These are phyloP conservation scores for Lasioglossum albipes DNA, from an alignment of 1,140 invertebrate species.

Conservation along the genomic window DNA sequence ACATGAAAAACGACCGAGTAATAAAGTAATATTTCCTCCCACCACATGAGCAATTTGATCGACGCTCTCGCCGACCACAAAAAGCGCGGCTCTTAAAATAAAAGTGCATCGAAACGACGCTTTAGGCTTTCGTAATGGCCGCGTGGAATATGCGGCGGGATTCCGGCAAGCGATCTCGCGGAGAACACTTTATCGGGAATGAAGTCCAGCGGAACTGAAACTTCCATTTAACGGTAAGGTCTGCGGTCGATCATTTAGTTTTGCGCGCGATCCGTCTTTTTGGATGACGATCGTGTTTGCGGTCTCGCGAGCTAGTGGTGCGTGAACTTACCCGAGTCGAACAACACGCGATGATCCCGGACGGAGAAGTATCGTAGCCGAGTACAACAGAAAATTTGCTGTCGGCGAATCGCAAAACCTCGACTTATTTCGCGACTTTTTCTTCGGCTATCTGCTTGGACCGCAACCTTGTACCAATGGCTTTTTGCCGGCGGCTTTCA, in stretches of 20 bases:
- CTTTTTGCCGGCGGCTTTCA: neutral
- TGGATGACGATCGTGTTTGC: conserved; percentile 50
- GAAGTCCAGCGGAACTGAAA: conserved; percentile 45
- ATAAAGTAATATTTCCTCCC: too few species aligned
- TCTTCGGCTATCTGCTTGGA: neutral
- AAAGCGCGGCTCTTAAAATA: too few species aligned
- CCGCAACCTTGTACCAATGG: conserved; percentile 28
- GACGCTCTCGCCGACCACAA: too few species aligned
- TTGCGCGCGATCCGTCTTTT: conserved; percentile 52
- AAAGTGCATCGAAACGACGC: neutral
- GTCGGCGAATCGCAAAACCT: conserved; percentile 7
- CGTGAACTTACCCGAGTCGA: conserved; percentile 46
- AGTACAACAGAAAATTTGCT: conserved; percentile 34
- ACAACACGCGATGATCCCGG: conserved; percentile 25
- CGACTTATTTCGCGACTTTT: conserved; percentile 33
- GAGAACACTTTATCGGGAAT: conserved; percentile 6
- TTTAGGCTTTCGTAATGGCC: neutral
- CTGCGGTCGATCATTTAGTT: conserved; percentile 54
- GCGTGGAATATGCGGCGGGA: neutral
- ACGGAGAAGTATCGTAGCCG: too few species aligned
- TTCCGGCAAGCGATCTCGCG: neutral
- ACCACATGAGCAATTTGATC: too few species aligned
- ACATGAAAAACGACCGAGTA: too few species aligned
- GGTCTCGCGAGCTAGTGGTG: conserved; percentile 53
- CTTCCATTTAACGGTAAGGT: conserved; percentile 56